Evolutionary conservation across 1,140 invertebrate genomes (phyloP), one percentile per base, ranked within the genome.

Genomic region (Physella acuta): DNA sequence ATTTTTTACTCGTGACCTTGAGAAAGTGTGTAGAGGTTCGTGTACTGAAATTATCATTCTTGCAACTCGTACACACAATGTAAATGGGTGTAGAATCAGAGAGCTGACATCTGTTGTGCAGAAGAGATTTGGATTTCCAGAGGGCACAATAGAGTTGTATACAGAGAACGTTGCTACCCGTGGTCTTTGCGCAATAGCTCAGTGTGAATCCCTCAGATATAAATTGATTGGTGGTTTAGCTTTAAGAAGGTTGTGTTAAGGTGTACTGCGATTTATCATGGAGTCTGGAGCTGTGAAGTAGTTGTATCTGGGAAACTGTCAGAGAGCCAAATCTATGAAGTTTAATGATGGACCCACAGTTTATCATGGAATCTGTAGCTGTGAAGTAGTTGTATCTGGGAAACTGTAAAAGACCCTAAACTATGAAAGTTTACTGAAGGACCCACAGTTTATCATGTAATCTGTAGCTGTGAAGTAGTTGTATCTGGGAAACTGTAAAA

Each of bases 291-390:
- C 74, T 99, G 96, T 81, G 97, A 99, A 88, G 97, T 99, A 14
- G 95, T 99, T 8, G 97, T 99, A 0, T 98, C 94, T 77, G 98
- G 98, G 63, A 99, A 99, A 88, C 88, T 99, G 98, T 77, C 98
- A 99, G 88, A 89, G 98, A 89, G 98, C 98, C 70, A 99, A 99
- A 87, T 95, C 95, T n/a, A 99, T 99, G 98, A 99, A 99, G 86
- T 99, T 99, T 85, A 95, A 98, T 68, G 98, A 99, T 86, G 98
- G 98, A 67, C 89, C 99, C 31, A 99, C 99, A 97, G 69, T 99
- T 97, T 87, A 99, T 99, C 82, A 99, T 99, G 97, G 97, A 99
- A 87, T 96, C 94, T 78, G 95, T 95, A 90, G 97, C 74, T 99
- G 96, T 81, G 97, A 99, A 88, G 97, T 99, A 14, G 95, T 99